Base-by-base conservation (phyloP, 2,888 invertebrate genomes). In the Epinotia demarniana region DNA sequence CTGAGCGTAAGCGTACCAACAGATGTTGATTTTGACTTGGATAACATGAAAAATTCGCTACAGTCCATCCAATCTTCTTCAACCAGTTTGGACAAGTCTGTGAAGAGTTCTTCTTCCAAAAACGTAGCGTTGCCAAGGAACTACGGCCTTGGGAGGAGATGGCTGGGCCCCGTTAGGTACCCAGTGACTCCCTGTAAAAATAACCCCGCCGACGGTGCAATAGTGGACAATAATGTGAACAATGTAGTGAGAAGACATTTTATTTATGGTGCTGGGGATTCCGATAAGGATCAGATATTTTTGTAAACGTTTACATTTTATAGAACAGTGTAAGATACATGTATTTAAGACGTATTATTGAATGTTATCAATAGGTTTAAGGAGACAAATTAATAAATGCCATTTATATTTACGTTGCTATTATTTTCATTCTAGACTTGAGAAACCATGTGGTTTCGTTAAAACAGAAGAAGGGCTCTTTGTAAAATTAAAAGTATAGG, bases 211-310 rank as follows among this genome's bases (percentile, higher is more conserved):
- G 78, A 82, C 39, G 85, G 89, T 88, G 90, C 89, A 88, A 89
- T 90, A 58, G 82, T 82, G 61, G 87, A 89, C 64, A 89, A 89
- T 76, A 90, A 91, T 85, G 87, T 92, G 62, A 89, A 89, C 76
- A 90, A 90, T 84, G 87, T 92, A 69, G 86, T 90, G 33, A 88
- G 88, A 78, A 89, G 89, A 87, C 93, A 93, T 87, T 92, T 95
- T 78, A 86, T 93, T 27, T 94, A 94, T 81, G 94, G 94, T 84
- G 92, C 90, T 85, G 91, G 92, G 81, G 92, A 93, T 81, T 95
- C 95, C 1, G 95, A 95, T 83, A 95, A 95, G 83, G 95, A 96
- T 86, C 96, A 96, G 88, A 95, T 96, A 88, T 96, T 95, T 93
- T 95, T 96, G 87, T 95, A 90, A 84, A 76, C 61, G 70, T 76